A percentile compares a stretch with the other conserved stretches of the same genome.
These are phyloP conservation scores for Limnodromus scolopaceus DNA, from an alignment of 2,797 vertebrate species.

Conservation along the genomic window DNA sequence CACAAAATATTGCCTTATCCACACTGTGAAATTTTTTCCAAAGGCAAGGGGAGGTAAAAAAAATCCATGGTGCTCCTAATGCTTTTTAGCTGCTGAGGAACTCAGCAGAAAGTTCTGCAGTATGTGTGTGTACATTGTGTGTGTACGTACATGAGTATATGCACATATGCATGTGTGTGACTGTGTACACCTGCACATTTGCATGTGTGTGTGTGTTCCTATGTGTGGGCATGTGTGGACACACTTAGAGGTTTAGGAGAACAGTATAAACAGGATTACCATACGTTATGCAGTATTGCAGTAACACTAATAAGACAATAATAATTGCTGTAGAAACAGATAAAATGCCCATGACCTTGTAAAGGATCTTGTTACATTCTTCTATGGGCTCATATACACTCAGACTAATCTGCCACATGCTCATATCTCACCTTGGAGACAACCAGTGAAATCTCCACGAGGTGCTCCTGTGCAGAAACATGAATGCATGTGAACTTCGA, in stretches of 20 bases:
- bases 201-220: neutral
- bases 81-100: neutral
- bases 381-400: neutral
- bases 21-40: neutral
- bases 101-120: neutral
- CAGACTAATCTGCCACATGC: neutral
- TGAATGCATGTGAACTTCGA: neutral
- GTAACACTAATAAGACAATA: neutral
- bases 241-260: neutral
- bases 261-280: neutral
- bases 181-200: no score
- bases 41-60: neutral
- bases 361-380: neutral
- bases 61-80: neutral
- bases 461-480: neutral
- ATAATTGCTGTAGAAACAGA: neutral
- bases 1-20: neutral
- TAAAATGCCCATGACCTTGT: neutral
- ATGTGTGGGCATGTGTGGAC: no score
- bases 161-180: neutral
- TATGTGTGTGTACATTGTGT: accelerated
- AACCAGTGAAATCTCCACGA: neutral
- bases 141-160: neutral
- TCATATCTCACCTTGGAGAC: neutral
- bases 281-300: neutral